Conservation (phyloP, 2,888 invertebrate species). For the Bimastos eiseni region DNA sequence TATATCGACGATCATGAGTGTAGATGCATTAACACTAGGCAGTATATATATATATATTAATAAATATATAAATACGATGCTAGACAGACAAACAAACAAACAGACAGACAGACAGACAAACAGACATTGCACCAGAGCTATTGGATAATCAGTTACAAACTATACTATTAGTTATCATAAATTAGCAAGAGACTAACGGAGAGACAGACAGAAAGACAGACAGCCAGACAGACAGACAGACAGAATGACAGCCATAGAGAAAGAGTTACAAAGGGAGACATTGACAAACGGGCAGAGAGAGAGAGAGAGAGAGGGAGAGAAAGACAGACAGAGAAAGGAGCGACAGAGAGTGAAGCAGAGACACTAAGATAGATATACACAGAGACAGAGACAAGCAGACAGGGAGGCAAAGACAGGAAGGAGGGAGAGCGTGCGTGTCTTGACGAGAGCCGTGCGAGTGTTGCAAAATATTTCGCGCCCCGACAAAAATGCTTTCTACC, state of each 20-base stretch:
- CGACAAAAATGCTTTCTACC: slow-evolving; percentile 4
- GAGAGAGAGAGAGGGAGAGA: too few relatives aligned
- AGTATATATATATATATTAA: not conserved
- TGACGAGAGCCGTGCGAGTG: not conserved
- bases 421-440: not conserved
- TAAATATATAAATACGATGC: not conserved
- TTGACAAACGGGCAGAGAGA: too few relatives aligned
- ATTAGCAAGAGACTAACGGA: too few relatives aligned
- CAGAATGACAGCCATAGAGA: too few relatives aligned
- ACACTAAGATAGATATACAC: not conserved
- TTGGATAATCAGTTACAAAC: too few relatives aligned
- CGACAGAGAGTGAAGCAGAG: not conserved
- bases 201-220: not conserved
- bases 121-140: too few relatives aligned
- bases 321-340: not conserved
- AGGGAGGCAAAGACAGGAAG: not conserved
- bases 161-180: too few relatives aligned
- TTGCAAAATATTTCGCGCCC: not conserved
- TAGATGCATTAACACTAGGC: too few relatives aligned
- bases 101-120: not conserved
- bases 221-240: not conserved
- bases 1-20: too few relatives aligned
- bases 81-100: not conserved
- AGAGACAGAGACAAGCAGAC: not conserved
- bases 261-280: not conserved